phyloP scores from a whole-genome alignment of 2,797 vertebrate genomes.

The Falco rusticolus region DNA sequence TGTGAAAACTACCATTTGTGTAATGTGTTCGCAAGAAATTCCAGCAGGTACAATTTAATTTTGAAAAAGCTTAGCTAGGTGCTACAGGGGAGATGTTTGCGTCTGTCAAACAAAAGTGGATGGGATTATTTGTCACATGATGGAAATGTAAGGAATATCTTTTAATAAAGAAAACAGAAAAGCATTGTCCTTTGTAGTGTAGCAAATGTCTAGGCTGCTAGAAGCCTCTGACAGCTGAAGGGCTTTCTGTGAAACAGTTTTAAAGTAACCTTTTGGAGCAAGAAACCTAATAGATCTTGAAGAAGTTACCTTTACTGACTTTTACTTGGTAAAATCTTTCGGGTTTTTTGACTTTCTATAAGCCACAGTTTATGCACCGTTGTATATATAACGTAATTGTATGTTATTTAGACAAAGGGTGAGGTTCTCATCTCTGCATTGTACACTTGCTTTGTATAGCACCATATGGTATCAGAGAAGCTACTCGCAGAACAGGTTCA shows the following conservation, averaged over 20 bases:
- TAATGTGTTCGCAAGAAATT: background rate
- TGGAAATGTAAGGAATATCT: background rate
- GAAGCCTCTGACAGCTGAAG: background rate
- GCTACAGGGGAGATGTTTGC: background rate
- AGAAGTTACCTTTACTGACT: background rate
- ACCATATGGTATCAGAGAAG: conserved; percentile 96
- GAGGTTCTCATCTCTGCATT: background rate
- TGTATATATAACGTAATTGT: background rate
- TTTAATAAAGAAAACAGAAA: background rate
- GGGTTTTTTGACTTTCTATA: background rate
- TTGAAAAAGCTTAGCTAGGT: background rate
- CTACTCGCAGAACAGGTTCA: conserved; percentile 92
- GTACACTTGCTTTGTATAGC: conserved; percentile 77
- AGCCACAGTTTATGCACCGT: background rate
- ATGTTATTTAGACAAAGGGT: background rate
- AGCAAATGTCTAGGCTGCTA: background rate
- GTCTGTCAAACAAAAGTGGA: background rate
- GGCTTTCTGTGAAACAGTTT: background rate
- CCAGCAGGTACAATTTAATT: background rate
- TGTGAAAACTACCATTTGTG: background rate
- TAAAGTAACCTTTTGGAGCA: background rate
- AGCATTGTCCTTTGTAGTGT: background rate
- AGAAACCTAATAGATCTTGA: background rate
- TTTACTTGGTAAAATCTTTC: background rate
- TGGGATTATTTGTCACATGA: background rate